Conservation (phyloP, 2,113 vertebrate species). For the Gadus chalcogrammus region DNA sequence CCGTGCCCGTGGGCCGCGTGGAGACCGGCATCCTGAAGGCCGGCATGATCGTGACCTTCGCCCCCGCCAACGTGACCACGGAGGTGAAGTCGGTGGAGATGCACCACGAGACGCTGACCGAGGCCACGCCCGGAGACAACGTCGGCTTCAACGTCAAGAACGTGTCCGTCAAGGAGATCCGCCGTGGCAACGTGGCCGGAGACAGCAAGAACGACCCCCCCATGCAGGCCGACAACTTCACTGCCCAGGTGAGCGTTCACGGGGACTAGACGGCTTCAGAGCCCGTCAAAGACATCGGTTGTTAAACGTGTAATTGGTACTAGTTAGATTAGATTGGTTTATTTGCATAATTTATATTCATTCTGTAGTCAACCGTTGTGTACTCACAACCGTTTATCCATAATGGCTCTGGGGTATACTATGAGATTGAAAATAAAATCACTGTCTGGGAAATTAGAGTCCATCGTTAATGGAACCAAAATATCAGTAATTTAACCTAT, state of each 20-base stretch:
- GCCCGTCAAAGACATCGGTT: too few species aligned
- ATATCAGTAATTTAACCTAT: too few species aligned
- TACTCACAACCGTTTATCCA: too few species aligned
- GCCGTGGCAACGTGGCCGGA: conserved; percentile 76
- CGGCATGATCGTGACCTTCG: conserved; percentile 75
- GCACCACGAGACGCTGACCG: conserved; percentile 76
- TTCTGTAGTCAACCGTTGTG: too few species aligned
- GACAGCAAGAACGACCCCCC: conserved; percentile 81
- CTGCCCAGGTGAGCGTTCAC: conserved; percentile 67
- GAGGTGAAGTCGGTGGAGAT: conserved; percentile 81
- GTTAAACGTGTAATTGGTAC: too few species aligned
- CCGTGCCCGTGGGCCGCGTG: conserved; percentile 77
- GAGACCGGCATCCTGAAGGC: conserved; percentile 75
- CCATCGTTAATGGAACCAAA: too few species aligned
- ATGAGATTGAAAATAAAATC: too few species aligned
- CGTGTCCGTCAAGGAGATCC: conserved; percentile 78
- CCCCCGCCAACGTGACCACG: conserved; percentile 73
- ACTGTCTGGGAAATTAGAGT: too few species aligned
- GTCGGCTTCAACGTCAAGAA: conserved; percentile 80
- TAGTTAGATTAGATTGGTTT: too few species aligned
- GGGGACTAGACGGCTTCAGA: background rate
- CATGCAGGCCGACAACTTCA: conserved; percentile 69
- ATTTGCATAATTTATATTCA: too few species aligned
- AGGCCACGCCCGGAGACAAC: conserved; percentile 75
- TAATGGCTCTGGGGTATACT: too few species aligned